phyloP scores from a whole-genome alignment of 2,113 vertebrate genomes.

The Ornithorhynchus anatinus region DNA sequence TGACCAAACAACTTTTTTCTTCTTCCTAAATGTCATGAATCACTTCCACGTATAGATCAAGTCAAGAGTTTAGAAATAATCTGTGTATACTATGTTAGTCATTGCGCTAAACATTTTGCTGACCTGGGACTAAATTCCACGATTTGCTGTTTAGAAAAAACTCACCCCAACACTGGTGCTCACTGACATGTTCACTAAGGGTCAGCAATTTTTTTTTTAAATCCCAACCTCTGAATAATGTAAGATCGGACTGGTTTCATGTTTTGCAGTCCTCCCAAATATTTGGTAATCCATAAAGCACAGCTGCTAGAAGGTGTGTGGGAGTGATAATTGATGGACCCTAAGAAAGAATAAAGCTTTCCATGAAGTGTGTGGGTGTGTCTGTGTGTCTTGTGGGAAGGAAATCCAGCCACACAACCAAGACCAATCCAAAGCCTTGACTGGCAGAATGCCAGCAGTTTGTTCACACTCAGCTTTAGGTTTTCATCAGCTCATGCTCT shows the following conservation, averaged over 20 bases:
- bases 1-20: accelerated
- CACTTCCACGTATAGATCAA: neutral
- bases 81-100: neutral
- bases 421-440: neutral
- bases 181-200: neutral
- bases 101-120: neutral
- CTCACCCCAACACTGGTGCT: neutral
- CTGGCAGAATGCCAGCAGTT: neutral
- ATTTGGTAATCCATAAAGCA: conserved; percentile 52
- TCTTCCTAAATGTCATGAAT: neutral
- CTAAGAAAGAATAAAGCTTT: conserved; percentile 32
- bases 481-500: neutral
- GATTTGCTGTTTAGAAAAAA: neutral
- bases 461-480: neutral
- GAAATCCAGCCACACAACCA: neutral
- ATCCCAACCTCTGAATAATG: neutral
- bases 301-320: conserved; percentile 47
- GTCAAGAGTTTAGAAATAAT: neutral
- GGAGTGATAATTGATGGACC: conserved; percentile 52
- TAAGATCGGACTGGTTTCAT: conserved; percentile 35
- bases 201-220: neutral
- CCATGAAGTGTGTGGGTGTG: neutral
- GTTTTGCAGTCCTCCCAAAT: conserved; percentile 33
- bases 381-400: conserved; percentile 7
- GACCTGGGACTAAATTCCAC: neutral